These are phyloP conservation scores for Calidris pygmaea DNA, from an alignment of 2,113 vertebrate genomes.

Conservation along the genomic window DNA sequence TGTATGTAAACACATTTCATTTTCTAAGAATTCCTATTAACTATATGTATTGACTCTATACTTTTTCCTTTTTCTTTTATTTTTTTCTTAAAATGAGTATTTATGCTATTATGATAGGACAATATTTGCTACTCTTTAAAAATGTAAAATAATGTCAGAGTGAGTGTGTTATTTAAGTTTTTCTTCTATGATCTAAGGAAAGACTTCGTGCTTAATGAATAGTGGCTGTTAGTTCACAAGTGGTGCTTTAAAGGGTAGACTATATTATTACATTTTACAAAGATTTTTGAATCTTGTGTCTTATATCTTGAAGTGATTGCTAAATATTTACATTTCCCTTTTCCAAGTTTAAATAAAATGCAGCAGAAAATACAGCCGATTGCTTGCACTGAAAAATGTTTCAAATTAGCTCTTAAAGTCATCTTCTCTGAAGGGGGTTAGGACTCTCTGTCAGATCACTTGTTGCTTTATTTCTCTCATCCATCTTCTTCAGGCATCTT, in stretches of 20 bases:
- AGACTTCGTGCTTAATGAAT: background rate
- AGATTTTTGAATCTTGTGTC: background rate
- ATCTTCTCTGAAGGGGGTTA: background rate
- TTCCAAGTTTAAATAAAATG: background rate
- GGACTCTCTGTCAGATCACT: background rate
- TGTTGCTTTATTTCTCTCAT: constrained; percentile 12
- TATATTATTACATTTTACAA: background rate
- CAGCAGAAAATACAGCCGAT: background rate
- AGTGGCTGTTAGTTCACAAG: background rate
- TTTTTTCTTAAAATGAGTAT: background rate
- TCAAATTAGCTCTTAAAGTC: background rate
- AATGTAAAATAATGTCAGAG: background rate
- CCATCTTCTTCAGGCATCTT: background rate
- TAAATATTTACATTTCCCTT: background rate
- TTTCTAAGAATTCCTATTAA: background rate
- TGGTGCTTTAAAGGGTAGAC: background rate
- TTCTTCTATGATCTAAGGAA: background rate
- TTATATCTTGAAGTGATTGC: background rate
- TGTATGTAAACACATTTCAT: background rate
- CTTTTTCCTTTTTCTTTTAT: background rate
- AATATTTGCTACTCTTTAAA: background rate
- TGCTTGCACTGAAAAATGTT: background rate
- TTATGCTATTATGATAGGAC: background rate
- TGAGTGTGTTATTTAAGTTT: background rate
- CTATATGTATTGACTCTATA: background rate